Evolutionary conservation across 2,113 vertebrate genomes (phyloP).

Genomic region (Vombatus ursinus): DNA sequence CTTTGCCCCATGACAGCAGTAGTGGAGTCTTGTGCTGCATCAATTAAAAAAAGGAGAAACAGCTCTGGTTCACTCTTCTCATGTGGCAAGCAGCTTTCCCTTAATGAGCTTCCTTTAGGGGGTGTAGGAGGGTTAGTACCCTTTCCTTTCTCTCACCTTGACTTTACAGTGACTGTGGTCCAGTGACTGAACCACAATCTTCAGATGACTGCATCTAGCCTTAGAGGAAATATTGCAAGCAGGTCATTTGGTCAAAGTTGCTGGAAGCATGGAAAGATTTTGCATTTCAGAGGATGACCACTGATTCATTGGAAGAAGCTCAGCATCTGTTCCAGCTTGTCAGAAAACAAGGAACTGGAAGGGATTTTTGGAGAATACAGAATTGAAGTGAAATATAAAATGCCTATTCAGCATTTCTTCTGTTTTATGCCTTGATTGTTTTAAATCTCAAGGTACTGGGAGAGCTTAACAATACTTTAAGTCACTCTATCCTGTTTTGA

Average conservation of each 20-base stretch:
- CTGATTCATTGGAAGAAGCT: not conserved
- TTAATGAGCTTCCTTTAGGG: not conserved
- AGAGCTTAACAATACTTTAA: not conserved
- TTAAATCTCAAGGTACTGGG: not conserved
- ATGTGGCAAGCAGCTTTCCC: not conserved
- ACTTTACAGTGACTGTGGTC: not conserved
- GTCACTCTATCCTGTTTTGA: not conserved
- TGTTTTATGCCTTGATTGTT: not conserved
- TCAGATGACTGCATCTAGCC: not conserved
- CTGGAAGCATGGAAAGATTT: not conserved
- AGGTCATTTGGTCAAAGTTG: not conserved
- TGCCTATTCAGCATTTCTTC: not conserved
- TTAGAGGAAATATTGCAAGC: not conserved
- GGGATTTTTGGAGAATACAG: not conserved
- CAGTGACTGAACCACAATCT: not conserved
- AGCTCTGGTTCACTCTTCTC: not conserved
- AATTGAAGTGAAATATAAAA: not conserved
- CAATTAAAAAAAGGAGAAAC: not conserved
- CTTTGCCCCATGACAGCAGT: not conserved
- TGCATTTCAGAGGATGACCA: not conserved
- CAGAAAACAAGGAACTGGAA: not conserved
- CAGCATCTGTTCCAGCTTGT: not conserved
- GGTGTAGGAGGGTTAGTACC: not conserved
- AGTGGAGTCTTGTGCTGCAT: not conserved
- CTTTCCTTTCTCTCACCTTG: not conserved